A percentile compares a stretch with the other conserved stretches of the same genome.
phyloP scores from a whole-genome alignment of 1,140 invertebrate genomes.

The Eupeodes corollae region DNA sequence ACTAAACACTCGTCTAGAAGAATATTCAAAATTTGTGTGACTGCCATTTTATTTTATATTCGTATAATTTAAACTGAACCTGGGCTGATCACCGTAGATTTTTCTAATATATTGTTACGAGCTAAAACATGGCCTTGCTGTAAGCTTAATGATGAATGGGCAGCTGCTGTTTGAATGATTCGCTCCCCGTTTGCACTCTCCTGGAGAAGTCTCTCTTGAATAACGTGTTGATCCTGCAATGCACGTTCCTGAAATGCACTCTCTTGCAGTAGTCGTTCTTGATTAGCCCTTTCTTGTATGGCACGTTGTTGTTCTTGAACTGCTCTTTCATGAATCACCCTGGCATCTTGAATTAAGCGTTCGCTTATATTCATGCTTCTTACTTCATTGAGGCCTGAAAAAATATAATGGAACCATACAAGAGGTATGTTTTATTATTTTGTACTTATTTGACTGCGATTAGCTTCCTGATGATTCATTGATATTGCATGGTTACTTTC shows the following conservation, averaged over 20 bases:
- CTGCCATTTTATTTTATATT: too few species aligned
- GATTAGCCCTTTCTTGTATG: background rate
- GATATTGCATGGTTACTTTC: background rate
- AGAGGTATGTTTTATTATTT: background rate
- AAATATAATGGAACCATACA: background rate
- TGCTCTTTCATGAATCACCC: background rate
- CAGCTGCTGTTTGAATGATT: too few species aligned
- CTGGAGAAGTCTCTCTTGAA: background rate
- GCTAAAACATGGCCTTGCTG: too few species aligned
- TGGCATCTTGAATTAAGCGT: background rate
- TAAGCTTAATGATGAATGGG: too few species aligned
- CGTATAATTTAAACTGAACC: too few species aligned
- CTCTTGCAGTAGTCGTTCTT: background rate
- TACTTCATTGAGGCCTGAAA: background rate
- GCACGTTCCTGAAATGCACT: background rate
- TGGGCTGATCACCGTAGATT: too few species aligned
- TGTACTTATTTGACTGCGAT: constrained; percentile 1
- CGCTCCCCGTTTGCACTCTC: background rate
- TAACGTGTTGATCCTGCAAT: background rate
- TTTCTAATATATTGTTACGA: too few species aligned
- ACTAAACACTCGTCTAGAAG: too few species aligned
- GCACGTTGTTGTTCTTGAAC: background rate
- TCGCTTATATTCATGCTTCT: constrained; percentile 1
- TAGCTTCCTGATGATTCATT: background rate
- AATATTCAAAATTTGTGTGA: too few species aligned